Conservation (phyloP, 2,797 vertebrate genomes). For the Australoheros facetus region DNA sequence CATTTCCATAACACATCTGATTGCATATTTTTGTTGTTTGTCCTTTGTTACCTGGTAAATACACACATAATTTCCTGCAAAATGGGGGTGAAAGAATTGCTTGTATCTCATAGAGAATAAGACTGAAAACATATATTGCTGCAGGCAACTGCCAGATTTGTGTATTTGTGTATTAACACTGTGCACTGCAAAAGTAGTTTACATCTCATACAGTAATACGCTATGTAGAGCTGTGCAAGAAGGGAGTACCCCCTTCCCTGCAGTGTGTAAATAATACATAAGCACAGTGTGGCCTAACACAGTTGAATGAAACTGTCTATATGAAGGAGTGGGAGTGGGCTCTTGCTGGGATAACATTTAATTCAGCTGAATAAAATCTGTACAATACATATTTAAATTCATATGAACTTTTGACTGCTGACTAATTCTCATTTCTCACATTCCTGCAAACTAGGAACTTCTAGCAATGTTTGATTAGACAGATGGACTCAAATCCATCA, state of each 20-base stretch:
- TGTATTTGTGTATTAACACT: background rate
- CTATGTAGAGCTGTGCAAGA: conserved; percentile 19
- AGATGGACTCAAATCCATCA: conserved; percentile 68
- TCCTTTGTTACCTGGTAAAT: conserved; percentile 2
- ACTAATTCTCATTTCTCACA: conserved; percentile 14
- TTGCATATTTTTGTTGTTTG: background rate
- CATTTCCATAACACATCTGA: background rate
- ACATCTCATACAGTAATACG: conserved; percentile 37
- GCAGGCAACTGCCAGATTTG: background rate
- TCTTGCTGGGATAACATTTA: conserved; percentile 15
- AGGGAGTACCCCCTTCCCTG: conserved; percentile 36
- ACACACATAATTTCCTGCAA: background rate
- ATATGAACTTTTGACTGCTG: conserved; percentile 11
- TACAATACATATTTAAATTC: conserved; percentile 16
- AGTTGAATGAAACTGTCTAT: conserved; percentile 38
- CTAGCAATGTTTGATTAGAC: conserved; percentile 50
- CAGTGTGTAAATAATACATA: conserved; percentile 62
- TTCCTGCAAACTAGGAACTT: conserved; percentile 37
- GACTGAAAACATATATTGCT: background rate
- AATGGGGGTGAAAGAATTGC: background rate
- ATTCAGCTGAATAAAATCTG: conserved; percentile 3
- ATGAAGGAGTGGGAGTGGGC: conserved; percentile 8
- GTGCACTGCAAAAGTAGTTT: background rate
- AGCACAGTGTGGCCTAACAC: conserved; percentile 7
- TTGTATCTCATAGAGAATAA: background rate